phyloP scores from a whole-genome alignment of 2,888 invertebrate genomes.

The Onchidella celtica region DNA sequence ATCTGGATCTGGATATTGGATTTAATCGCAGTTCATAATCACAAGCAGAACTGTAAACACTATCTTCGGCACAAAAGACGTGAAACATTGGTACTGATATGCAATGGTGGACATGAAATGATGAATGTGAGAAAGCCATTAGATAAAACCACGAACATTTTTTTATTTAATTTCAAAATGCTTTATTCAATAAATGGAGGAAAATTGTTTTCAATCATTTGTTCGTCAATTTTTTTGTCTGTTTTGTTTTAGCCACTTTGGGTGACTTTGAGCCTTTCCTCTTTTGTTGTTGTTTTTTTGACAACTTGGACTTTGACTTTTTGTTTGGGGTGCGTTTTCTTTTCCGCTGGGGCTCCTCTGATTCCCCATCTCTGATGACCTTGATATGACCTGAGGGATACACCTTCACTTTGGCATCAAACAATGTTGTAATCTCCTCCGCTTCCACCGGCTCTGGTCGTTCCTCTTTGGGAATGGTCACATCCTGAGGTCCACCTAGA shows the following conservation, averaged over 20 bases:
- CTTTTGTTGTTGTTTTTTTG: not conserved
- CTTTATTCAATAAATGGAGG: no score
- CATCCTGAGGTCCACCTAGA: conserved; percentile 50
- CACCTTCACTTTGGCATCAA: conserved; percentile 67
- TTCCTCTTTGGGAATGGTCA: conserved; percentile 53
- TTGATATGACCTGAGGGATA: conserved; percentile 55
- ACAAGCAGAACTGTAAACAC: no score
- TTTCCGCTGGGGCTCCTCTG: not conserved
- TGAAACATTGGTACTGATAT: no score
- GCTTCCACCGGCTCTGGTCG: conserved; percentile 50
- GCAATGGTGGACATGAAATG: no score
- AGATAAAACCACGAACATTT: no score
- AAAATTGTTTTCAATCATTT: no score
- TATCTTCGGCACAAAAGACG: no score
- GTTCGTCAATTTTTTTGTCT: not conserved
- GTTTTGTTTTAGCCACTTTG: not conserved
- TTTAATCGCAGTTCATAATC: no score
- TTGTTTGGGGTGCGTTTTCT: not conserved
- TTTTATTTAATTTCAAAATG: no score
- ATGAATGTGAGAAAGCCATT: no score
- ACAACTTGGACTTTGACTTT: not conserved
- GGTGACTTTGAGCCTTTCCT: not conserved
- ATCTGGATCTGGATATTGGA: no score
- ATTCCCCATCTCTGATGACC: conserved; percentile 40
- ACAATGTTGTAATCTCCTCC: conserved; percentile 73